These are phyloP conservation scores for Pongo pygmaeus DNA, from an alignment of 2,113 vertebrate genomes.

Conservation along the genomic window DNA sequence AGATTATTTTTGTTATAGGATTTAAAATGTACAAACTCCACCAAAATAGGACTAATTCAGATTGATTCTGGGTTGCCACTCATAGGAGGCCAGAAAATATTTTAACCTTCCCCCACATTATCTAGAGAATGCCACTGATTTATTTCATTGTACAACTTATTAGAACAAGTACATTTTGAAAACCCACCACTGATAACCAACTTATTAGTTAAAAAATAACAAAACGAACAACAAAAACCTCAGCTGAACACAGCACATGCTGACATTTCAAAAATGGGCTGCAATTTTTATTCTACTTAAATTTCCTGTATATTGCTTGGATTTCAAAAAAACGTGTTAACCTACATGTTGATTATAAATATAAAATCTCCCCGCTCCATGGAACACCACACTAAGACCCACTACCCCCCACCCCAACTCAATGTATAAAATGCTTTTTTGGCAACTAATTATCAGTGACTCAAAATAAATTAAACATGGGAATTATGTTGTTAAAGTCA, in stretches of 20 bases:
- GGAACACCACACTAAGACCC: conserved; percentile 29
- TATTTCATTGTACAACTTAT: conserved; percentile 39
- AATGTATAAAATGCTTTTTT: conserved; percentile 75
- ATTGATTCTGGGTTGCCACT: not conserved
- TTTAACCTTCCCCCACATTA: not conserved
- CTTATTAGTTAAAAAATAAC: not conserved
- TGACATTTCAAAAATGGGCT: conserved; percentile 43
- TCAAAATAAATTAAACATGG: conserved; percentile 56
- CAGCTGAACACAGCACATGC: not conserved
- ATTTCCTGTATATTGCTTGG: conserved; percentile 68
- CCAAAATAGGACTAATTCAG: not conserved
- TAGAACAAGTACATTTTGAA: not conserved
- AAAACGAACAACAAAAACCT: not conserved
- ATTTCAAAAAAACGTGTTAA: conserved; percentile 44
- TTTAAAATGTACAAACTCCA: not conserved
- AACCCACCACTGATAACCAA: conserved; percentile 54
- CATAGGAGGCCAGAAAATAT: not conserved
- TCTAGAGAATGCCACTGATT: conserved; percentile 21
- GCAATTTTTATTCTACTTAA: conserved; percentile 63
- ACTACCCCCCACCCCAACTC: conserved; percentile 15
- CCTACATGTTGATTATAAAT: conserved; percentile 41
- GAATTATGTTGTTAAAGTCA: conserved; percentile 34
- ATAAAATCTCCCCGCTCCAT: conserved; percentile 51
- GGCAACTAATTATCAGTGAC: conserved; percentile 72
- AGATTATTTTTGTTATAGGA: not conserved